Conservation (phyloP, 2,888 invertebrate species). For the Zonitis immaculata region DNA sequence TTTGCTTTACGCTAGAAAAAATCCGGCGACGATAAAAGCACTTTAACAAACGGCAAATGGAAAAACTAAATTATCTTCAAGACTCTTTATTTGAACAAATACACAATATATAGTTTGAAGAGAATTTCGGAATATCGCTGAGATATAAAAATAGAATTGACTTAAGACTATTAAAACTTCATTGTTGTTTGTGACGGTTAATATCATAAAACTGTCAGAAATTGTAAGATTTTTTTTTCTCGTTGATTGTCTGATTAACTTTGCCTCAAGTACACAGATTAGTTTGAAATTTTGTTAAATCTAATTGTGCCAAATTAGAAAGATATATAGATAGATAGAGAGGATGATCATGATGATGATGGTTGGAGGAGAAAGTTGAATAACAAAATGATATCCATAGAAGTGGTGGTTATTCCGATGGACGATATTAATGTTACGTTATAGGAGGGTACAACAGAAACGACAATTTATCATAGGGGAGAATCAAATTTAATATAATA, state of each 20-base stretch:
- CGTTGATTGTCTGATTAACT: neutral
- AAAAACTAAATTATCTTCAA: neutral
- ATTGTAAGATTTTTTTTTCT: neutral
- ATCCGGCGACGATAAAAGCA: too few species aligned
- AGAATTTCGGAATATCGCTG: too few species aligned
- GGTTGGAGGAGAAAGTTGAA: constrained; percentile 9
- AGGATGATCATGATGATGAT: too few species aligned
- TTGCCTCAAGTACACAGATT: constrained; percentile 4
- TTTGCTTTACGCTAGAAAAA: too few species aligned
- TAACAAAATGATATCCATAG: neutral
- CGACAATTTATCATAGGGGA: too few species aligned
- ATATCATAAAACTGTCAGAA: neutral
- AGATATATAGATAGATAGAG: too few species aligned
- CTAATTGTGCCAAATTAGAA: constrained; percentile 16
- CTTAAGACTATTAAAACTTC: too few species aligned
- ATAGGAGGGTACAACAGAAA: too few species aligned
- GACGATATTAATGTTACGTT: too few species aligned
- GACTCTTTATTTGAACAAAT: neutral
- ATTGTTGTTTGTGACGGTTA: neutral
- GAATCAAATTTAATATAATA: too few species aligned
- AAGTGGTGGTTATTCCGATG: neutral
- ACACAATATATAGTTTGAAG: neutral
- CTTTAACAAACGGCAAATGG: neutral
- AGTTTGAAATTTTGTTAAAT: constrained; percentile 9
- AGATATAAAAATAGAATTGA: too few species aligned